Evolutionary conservation across 2,888 invertebrate species (phyloP), one percentile per base, ranked within the genome.

Genomic region (Notodonta ziczac): DNA sequence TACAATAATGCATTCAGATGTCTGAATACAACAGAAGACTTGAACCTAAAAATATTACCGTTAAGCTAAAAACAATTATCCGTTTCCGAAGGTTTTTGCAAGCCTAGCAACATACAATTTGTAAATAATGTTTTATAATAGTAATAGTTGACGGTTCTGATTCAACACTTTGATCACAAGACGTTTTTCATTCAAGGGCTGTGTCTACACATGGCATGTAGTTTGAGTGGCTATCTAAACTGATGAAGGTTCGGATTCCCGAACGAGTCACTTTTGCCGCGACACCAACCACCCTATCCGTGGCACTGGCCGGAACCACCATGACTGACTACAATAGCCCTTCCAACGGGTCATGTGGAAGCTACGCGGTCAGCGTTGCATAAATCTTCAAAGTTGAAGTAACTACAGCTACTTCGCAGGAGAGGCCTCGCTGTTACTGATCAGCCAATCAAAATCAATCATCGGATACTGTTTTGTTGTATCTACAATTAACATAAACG

Each of bases 361-460:
- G 78, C 80, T 82, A 73, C 72, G 80, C 74, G 69, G 72, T 79
- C 83, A 75, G 80, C 83, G 78, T 81, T 81, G 81, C 70, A 78
- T 80, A 80, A 72, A 73, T 89, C 88, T 87, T 86, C 87, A 81
- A 80, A 80, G 86, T 75, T 78, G 87, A 78, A 65, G 85, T 82
- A 80, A 83, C 78, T 73, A 85, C 86, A 78, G 83, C 85, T 91
- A 92, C 80, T 90, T 88, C 78, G 88, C 80, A 66, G 90, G 73
- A 65, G 91, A 78, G 70, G 88, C 85, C 80, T 91, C 92, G 87
- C 84, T 88, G 90, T 88, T 90, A 91, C 84, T 85, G 77, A 93
- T 87, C 89, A 94, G 93, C 93, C 93, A 94, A 92, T 94, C 93
- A 91, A 93, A 94, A 93, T 94, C 93, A 90, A 94, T 88, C 93